A percentile compares a stretch with the other conserved stretches of the same genome.
These are phyloP conservation scores for Creontiades dilutus DNA, from an alignment of 2,888 invertebrate genomes.

Conservation along the genomic window DNA sequence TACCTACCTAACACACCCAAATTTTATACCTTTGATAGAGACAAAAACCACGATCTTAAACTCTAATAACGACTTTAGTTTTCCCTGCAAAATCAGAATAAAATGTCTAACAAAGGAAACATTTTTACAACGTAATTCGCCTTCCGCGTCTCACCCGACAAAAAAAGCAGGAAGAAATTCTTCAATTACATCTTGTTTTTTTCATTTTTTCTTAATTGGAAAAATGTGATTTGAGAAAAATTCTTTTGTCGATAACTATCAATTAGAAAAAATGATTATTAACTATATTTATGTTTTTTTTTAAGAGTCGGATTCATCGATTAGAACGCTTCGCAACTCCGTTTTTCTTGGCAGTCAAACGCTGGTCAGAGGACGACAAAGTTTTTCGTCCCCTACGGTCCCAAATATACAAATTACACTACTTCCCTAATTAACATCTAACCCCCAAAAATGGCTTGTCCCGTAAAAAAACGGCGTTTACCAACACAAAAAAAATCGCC, in stretches of 20 bases:
- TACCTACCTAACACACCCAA: constrained; percentile 46
- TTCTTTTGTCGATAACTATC: constrained; percentile 10
- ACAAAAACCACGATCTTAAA: constrained; percentile 41
- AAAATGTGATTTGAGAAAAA: constrained; percentile 31
- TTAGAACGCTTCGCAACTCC: constrained; percentile 74
- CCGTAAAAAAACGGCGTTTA: background rate
- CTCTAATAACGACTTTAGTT: constrained; percentile 16
- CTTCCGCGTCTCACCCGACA: background rate
- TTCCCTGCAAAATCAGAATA: constrained; percentile 1
- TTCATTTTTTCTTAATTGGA: background rate
- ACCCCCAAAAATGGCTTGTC: constrained; percentile 53
- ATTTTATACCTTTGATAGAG: constrained; percentile 29
- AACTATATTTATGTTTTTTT: constrained; percentile 64
- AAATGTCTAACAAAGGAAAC: background rate
- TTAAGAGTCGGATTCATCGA: constrained; percentile 74
- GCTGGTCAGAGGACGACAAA: constrained; percentile 72
- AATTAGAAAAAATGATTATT: constrained; percentile 56
- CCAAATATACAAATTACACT: constrained; percentile 73
- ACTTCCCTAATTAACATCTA: constrained; percentile 72
- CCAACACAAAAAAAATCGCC: background rate
- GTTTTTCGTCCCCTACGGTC: constrained; percentile 67
- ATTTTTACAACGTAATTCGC: background rate
- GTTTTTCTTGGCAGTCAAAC: constrained; percentile 74
- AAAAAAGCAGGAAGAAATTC: background rate
- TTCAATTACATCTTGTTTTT: background rate